Evolutionary conservation across 1,140 invertebrate genomes (phyloP).

Genomic region (Hypsibius dujardini): DNA sequence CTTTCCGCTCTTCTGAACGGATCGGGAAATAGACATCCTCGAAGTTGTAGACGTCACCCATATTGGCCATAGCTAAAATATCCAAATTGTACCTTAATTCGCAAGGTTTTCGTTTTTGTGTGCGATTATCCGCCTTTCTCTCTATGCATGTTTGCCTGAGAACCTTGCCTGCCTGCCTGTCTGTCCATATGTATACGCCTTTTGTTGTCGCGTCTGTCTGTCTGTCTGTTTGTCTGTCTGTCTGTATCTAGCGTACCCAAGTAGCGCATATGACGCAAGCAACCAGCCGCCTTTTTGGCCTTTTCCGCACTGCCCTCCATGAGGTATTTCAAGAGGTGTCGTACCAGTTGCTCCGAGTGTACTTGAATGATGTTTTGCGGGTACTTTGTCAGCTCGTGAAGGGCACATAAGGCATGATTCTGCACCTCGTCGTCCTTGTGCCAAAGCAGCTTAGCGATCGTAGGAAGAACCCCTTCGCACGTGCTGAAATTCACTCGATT

Average conservation of each 20-base stretch:
- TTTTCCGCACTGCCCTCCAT: not conserved
- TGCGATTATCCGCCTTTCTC: too few relatives aligned
- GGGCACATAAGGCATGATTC: not conserved
- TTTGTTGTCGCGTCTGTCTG: too few relatives aligned
- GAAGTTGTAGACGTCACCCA: slow-evolving; percentile 4
- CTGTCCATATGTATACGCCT: too few relatives aligned
- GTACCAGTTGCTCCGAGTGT: not conserved
- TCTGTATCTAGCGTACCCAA: too few relatives aligned
- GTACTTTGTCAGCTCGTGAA: slow-evolving; percentile 1
- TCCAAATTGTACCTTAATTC: too few relatives aligned
- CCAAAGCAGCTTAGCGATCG: not conserved
- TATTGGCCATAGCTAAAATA: slow-evolving; percentile 9
- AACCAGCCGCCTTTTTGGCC: not conserved
- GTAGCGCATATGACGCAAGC: not conserved
- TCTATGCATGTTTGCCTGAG: too few relatives aligned
- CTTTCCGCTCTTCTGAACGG: not conserved
- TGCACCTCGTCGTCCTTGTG: not conserved
- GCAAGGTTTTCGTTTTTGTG: too few relatives aligned
- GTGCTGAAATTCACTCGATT: slow-evolving; percentile 1
- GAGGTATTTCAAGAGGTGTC: not conserved
- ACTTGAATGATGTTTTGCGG: not conserved
- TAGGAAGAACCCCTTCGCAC: not conserved
- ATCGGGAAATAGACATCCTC: not conserved
- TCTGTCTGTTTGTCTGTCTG: too few relatives aligned
- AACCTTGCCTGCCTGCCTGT: too few relatives aligned